A percentile compares a stretch with the other conserved stretches of the same genome.
phyloP scores from a whole-genome alignment of 2,797 vertebrate genomes.

The Danio jaintianensis region DNA sequence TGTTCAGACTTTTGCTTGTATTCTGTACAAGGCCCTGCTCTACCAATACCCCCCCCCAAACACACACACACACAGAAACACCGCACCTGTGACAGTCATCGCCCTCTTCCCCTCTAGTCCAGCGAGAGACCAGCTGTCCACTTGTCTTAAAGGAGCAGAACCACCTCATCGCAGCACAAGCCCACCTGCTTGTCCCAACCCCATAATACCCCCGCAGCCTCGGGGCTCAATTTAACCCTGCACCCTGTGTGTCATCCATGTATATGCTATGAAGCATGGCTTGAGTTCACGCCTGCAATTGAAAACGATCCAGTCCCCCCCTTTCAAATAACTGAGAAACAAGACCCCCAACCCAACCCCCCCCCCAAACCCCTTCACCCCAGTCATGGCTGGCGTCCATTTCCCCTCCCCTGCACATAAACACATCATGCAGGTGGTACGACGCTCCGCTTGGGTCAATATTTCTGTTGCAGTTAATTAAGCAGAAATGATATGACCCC shows the following conservation, averaged over 20 bases:
- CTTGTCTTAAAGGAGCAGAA: constrained; percentile 63
- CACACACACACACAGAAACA: constrained; percentile 52
- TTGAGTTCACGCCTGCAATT: constrained; percentile 52
- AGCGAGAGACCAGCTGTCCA: constrained; percentile 78
- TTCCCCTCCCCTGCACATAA: constrained; percentile 71
- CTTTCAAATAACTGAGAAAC: constrained; percentile 56
- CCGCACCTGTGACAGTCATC: constrained; percentile 74
- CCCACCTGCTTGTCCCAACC: constrained; percentile 57
- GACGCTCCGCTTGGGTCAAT: constrained; percentile 77
- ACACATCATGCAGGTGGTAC: constrained; percentile 74
- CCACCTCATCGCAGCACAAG: constrained; percentile 56
- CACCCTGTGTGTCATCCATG: constrained; percentile 48
- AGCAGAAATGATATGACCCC: constrained; percentile 73
- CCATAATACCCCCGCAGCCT: constrained; percentile 30
- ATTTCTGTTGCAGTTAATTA: constrained; percentile 85
- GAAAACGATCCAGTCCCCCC: constrained; percentile 52
- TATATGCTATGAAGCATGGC: constrained; percentile 53
- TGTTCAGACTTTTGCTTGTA: constrained; percentile 56
- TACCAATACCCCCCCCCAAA: constrained; percentile 33
- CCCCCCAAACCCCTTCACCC: constrained; percentile 22
- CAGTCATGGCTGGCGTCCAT: neutral
- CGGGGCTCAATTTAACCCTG: constrained; percentile 52
- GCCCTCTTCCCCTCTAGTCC: constrained; percentile 61
- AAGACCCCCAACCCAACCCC: constrained; percentile 39
- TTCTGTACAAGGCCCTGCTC: constrained; percentile 55